These are phyloP conservation scores for Piaya cayana DNA, from an alignment of 2,113 vertebrate species.

Conservation along the genomic window DNA sequence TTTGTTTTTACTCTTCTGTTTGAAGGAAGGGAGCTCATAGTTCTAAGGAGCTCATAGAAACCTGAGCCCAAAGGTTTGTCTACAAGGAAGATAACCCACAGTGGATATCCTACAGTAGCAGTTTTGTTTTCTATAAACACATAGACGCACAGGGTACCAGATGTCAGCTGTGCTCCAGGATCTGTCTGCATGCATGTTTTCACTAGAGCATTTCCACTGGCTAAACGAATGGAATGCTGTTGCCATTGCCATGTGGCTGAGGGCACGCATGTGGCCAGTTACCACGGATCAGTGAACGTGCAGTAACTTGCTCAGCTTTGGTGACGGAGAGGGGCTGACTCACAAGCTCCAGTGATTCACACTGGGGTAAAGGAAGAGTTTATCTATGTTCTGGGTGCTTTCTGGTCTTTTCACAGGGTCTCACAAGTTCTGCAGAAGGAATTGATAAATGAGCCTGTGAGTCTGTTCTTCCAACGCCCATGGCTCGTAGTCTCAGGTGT, in stretches of 20 bases:
- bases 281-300: neutral
- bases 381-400: neutral
- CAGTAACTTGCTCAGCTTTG: neutral
- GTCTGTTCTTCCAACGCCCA: neutral
- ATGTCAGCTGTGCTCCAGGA: constrained; percentile 1
- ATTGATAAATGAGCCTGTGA: neutral
- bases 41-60: neutral
- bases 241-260: neutral
- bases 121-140: constrained; percentile 30
- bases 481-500: neutral
- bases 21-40: neutral
- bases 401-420: neutral
- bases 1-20: neutral
- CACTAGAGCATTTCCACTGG: neutral
- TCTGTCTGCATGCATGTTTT: neutral
- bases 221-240: neutral
- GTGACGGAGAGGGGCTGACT: constrained; percentile 36
- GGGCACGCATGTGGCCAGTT: neutral
- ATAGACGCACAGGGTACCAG: constrained; percentile 25
- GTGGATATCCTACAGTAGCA: constrained; percentile 27
- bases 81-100: neutral
- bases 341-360: constrained; percentile 56
- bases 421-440: neutral
- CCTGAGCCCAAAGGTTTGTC: constrained; percentile 5
- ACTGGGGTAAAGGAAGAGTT: constrained; percentile 22